Base-by-base conservation (phyloP, 2,888 invertebrate species). In the Cylloceria caligata region DNA sequence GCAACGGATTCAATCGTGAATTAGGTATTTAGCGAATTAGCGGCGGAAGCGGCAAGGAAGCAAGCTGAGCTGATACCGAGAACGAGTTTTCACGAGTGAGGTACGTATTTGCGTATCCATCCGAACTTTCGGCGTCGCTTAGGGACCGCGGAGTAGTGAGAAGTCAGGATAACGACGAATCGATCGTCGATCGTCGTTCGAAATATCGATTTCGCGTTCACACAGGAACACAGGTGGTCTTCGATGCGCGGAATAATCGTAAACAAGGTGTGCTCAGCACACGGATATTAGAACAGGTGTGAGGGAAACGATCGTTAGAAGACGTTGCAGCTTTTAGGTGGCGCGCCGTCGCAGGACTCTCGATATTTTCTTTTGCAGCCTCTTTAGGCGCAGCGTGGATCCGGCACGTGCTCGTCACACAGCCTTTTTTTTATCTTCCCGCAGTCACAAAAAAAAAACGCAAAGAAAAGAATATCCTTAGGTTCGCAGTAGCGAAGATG, bases 321-420 rank as follows among this genome's bases (percentile, higher is more conserved):
- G 89, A 85, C 87, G 91, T 92, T 92, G 86, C 92, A 92, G 92
- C 89, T 88, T 89, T 89, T 90, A 89, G 89, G 87, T 88, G 88
- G 87, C 82, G 85, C 86, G 88, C 85, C 83, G 87, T 88, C 84
- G 87, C 86, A 84, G 84, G 85, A 80, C 73, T 83, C 77, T 80
- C 74, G 75, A 39, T 68, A 86, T 88, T 90, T 89, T 89, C 84
- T 90, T 91, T 92, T 92, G 87, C 92, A 92, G 91, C 91, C 89
- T 89, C 90, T 87, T 88, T 91, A 93, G 92, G 92, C 90, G 88
- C 92, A 89, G 88, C 89, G 88, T 89, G 89, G 91, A 90, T 89
- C 90, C 89, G 88, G 87, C 62, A 64, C 74, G 39, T 72, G 47
- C 77, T 79, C 84, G 78, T 71, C 82, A 67, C 64, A 73, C 79